Evolutionary conservation across 2,113 vertebrate species (phyloP), one percentile per base, ranked within the genome.

Genomic region (Spilogale gracilis): DNA sequence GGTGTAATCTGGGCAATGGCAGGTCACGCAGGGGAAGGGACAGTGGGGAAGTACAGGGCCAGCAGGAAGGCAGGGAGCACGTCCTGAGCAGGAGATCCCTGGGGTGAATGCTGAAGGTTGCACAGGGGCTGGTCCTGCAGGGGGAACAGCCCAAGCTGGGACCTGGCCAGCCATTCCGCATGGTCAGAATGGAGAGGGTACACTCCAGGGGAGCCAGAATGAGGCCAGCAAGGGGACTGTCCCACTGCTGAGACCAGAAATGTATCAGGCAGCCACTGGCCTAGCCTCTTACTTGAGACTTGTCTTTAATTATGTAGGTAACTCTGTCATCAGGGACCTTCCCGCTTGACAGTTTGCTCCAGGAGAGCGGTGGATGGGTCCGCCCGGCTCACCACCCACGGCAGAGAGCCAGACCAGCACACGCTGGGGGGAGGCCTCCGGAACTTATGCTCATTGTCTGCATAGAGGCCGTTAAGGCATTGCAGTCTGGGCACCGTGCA

Each of bases 151-250:
- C 71, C 20, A 48, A n/a, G 38, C 13, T 17, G 48, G 60, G 85
- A 71, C 8, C 2, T 50, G 38, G 14, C 80, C 23, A 45, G 32
- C 32, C 23, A 4, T 20, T 18, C 32, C 17, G n/a, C 2, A 6
- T 1, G 12, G 54, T 25, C 0, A 0, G 10, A 45, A 17, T 2
- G 5, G 27, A 18, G 9, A 6, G 1, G 45, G 9, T 13, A 1
- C 30, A 3, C 30, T 5, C 8, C 69, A 30, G 21, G 50, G 18
- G 4, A 58, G 17, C 21, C 32, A 38, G 43, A 38, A 5, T 3
- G 85, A 60, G 12, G 11, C 11, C 50, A 23, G 43, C n/a, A 12
- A 93, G 48, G 45, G 2, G 45, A n/a, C 16, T 38, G 38, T 27
- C 74, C 45, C 9, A 11, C 74, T 60, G 27, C 30, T 17, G 50